Evolutionary conservation across 1,140 invertebrate genomes (phyloP), one percentile per base, ranked within the genome.

Genomic region (Leptopilina clavipes): DNA sequence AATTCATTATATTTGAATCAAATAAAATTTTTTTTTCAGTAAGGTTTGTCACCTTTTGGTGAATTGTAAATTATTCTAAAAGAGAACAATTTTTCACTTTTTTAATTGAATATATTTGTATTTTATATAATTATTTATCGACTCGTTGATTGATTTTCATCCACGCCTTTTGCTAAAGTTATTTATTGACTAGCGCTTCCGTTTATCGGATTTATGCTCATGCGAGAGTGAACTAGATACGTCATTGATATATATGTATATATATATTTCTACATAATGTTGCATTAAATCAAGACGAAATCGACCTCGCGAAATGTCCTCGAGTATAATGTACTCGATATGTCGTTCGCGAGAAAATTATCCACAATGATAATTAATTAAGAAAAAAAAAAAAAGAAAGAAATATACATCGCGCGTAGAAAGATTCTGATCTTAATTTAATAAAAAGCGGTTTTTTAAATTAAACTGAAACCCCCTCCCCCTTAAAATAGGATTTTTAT

Each of bases 171-270:
- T n/a, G 14, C n/a, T 40, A 10, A 25, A 37, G 25, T 37, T 31
- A 65, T 65, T 65, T 65, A 31, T 65, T 31, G 12, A 37, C 5
- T 31, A 65, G 22, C 10, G 59, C 59, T 65, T 65, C 59, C 59
- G 22, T 65, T 65, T 65, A 48, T 72, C 43, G 19, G 71, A 72
- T 72, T 72, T 72, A 72, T 72, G 40, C 71, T 44, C 71, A 45
- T 25, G 40, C 71, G 44, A 25, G 44, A 25, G 19, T 52, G 71
- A 72, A 72, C 71, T 48, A 73, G 72, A 54, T 56, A 73, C 72
- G 72, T 43, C 72, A 37, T 73, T 72, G 43, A 72, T 72, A 31
- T 31, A 31, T 31, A 31, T 31, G 5, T 31, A 31, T 31, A 31
- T 31, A 31, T 31, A 31, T 31, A 48, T 72, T 48, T 44, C 43